Base-by-base conservation (phyloP, 2,113 vertebrate genomes). In the zebrafish (Danio rerio) region DNA sequence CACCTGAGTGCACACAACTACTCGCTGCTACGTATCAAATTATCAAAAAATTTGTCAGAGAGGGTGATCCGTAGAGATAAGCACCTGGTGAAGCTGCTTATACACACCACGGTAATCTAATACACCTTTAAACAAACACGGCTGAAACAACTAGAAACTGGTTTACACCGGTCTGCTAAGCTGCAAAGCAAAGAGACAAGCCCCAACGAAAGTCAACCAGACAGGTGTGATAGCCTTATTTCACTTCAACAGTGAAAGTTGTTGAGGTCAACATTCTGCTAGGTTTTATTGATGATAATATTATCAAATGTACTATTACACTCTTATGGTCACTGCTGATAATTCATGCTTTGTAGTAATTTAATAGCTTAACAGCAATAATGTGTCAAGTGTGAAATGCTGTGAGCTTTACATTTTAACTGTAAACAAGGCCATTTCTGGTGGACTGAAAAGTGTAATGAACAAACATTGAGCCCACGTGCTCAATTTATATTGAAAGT, bases 91-190 rank as follows among this genome's bases (percentile, higher is more conserved):
- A 89, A 88, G 74, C 85, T 81, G 45, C 86, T 89, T 88, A 84
- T 83, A 91, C 12, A 84, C 81, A 86, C 78, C 49, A 68, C 61
- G 81, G 86, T 86, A 89, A 90, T 86, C 84, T 80, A 83, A 80
- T 9, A 81, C 81, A 88, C 85, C 82, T 81, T 68, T 80, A 58
- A 68, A 66, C 88, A 89, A 89, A 91, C 87, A 87, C 40, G 56
- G 52, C 11, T 20, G 63, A 71, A 5, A 71, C 9, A 5, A 61
- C 74, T 62, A 85, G 75, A 86, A 92, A 93, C 93, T 90, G 91
- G 93, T 93, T 93, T 77, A 8, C n/a, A 7, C 93, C 84, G 79
- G 93, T 93, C 83, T 86, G 81, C 8, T 82, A 86, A 86, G 81
- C 83, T 69, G 66, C 40, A 50, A 56, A 58, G 56, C 77, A 56